Conservation (phyloP, 2,888 invertebrate species). For the Lepas anatifera region DNA sequence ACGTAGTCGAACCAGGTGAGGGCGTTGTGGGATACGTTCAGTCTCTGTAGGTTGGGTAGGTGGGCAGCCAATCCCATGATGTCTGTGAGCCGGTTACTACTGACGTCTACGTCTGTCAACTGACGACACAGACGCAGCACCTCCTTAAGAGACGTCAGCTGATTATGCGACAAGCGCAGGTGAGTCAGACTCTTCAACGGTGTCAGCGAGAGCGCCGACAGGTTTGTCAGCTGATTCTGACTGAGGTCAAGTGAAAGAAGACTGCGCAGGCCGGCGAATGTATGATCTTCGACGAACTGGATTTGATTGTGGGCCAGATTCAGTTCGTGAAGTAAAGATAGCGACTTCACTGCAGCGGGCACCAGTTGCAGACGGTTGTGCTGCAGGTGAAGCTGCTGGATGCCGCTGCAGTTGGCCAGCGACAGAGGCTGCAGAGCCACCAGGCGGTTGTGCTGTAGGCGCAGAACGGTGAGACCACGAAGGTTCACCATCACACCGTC, state of each 20-base stretch:
- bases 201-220: slow-evolving; percentile 65
- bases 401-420: slow-evolving; percentile 42
- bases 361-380: slow-evolving; percentile 70
- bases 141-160: slow-evolving; percentile 62
- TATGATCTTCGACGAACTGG: slow-evolving; percentile 60
- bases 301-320: slow-evolving; percentile 59
- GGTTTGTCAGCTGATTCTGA: slow-evolving; percentile 60
- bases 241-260: slow-evolving; percentile 61
- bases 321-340: slow-evolving; percentile 67
- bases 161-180: slow-evolving; percentile 66
- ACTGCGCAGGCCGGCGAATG: slow-evolving; percentile 57
- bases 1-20: slow-evolving; percentile 58
- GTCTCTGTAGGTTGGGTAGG: slow-evolving; percentile 34
- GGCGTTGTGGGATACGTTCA: slow-evolving; percentile 46
- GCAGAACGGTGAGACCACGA: slow-evolving; percentile 20
- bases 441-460: slow-evolving; percentile 22
- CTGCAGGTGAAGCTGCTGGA: slow-evolving; percentile 76
- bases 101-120: slow-evolving; percentile 64
- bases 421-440: slow-evolving; percentile 22
- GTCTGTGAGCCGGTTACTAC: slow-evolving; percentile 66
- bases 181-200: slow-evolving; percentile 58
- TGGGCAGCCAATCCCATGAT: slow-evolving; percentile 67
- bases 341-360: slow-evolving; percentile 66
- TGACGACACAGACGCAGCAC: slow-evolving; percentile 64
- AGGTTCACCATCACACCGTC: slow-evolving; percentile 20